These are phyloP conservation scores for Sipha flava DNA, from an alignment of 1,140 invertebrate species.

Conservation along the genomic window DNA sequence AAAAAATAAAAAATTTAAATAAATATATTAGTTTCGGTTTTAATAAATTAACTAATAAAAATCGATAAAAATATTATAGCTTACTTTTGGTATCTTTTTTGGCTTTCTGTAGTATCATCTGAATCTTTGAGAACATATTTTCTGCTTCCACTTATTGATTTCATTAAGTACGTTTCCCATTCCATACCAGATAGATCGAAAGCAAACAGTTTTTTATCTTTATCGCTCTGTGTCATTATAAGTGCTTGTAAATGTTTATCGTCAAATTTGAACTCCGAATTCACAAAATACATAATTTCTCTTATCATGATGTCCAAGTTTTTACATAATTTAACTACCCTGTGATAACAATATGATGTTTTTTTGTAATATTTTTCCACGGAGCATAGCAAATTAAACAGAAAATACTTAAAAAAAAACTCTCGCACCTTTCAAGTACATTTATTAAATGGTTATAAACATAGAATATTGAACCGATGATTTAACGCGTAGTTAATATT, in stretches of 20 bases:
- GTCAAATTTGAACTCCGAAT: neutral
- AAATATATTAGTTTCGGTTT: neutral
- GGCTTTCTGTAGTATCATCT: neutral
- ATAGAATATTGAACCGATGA: too few species aligned
- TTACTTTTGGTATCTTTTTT: neutral
- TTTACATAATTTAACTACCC: neutral
- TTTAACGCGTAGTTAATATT: too few species aligned
- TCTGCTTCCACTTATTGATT: neutral
- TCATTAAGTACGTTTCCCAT: neutral
- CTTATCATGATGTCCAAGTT: neutral
- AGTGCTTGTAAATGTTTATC: neutral
- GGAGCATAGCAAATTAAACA: neutral
- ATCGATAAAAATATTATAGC: neutral
- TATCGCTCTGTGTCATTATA: neutral
- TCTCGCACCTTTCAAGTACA: too few species aligned
- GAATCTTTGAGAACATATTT: neutral
- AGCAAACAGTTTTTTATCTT: neutral
- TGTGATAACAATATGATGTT: neutral
- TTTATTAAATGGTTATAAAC: too few species aligned
- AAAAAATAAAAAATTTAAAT: neutral
- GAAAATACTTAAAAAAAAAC: neutral
- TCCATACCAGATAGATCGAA: neutral
- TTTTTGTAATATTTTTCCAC: too few species aligned
- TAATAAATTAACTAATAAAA: neutral
- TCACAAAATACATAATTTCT: neutral